Conservation (phyloP, 2,797 vertebrate genomes). For the Eremophila alpestris region DNA sequence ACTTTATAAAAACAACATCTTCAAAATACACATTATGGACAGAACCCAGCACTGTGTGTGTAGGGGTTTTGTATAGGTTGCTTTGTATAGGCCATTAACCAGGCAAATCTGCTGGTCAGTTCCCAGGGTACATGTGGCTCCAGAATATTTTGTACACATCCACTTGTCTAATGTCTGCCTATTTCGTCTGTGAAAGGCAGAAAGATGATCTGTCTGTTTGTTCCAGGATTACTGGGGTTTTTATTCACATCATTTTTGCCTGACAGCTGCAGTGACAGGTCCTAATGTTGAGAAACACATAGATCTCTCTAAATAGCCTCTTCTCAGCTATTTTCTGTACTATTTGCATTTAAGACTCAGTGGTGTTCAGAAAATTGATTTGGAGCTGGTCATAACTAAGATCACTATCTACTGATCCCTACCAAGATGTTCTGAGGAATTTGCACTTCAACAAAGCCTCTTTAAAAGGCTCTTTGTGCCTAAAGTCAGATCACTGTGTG, state of each 20-base stretch:
- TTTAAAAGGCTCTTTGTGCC: not conserved
- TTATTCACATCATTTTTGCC: not conserved
- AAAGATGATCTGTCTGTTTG: no score
- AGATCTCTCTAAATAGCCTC: not conserved
- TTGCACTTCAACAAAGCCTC: not conserved
- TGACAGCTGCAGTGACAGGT: not conserved
- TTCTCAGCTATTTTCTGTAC: not conserved
- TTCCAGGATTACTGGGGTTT: not conserved
- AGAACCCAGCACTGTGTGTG: not conserved
- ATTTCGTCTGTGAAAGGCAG: not conserved
- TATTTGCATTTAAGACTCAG: not conserved
- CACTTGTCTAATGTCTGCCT: not conserved
- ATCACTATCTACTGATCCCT: accelerated
- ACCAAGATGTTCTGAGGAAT: not conserved
- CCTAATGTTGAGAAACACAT: not conserved
- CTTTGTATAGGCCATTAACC: not conserved
- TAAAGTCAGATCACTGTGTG: not conserved
- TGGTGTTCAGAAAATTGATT: not conserved
- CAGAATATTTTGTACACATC: not conserved
- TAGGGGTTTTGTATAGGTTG: not conserved
- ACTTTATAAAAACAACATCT: not conserved
- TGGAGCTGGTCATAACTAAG: not conserved
- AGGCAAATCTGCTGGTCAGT: not conserved
- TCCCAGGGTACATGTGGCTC: not conserved
- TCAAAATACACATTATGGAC: not conserved